Base-by-base conservation (phyloP, 2,888 invertebrate genomes). In the Sisyra nigra region DNA sequence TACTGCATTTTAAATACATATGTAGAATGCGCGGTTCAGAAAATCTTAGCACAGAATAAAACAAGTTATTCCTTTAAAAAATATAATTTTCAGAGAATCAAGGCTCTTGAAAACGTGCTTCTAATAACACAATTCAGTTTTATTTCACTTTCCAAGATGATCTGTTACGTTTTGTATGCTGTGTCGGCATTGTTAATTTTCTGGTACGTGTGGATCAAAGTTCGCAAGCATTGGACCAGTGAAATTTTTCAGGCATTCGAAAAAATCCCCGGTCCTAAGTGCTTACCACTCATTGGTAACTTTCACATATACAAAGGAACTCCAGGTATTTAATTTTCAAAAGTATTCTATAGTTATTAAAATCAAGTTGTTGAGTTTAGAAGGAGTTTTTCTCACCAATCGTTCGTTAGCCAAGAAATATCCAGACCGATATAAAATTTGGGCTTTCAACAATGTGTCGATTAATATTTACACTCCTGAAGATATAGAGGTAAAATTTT, bases 391-490 rank as follows among this genome's bases (percentile, higher is more conserved):
- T 11, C 5, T 14, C 15, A 4, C 15, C 2, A 34, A 5, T 34
- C 34, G 34, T 8, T 7, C 13, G 2, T 34, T 14, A 14, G 34
- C 34, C 8, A 34, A 34, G 11, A 3, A 34, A 34, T 34, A 14
- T 34, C 13, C 13, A 34, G 15, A 4, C 15, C 8, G 13, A 34
- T 34, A 34, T 34, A 34, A 34, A 34, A 34, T 34, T 14, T 3
- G 7, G 7, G 4, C 15, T 7, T 3, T 34, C 11, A 34, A 34
- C 11, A 34, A 8, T 8, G 15, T 34, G 9, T 13, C 34, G 3
- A 34, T 34, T 8, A 34, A 34, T 34, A n/a, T 34, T n/a, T 34
- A 14, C 7, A 34, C 2, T 34, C 34, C 34, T 34, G 34, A 34
- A 14, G 34, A 34, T 11, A 11, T 34, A 14, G 34, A 34, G 34